Percentiles rank a stretch among this genome's conserved stretches.
phyloP scores from a whole-genome alignment of 2,888 invertebrate genomes.

The Deladenus siricidicola region DNA sequence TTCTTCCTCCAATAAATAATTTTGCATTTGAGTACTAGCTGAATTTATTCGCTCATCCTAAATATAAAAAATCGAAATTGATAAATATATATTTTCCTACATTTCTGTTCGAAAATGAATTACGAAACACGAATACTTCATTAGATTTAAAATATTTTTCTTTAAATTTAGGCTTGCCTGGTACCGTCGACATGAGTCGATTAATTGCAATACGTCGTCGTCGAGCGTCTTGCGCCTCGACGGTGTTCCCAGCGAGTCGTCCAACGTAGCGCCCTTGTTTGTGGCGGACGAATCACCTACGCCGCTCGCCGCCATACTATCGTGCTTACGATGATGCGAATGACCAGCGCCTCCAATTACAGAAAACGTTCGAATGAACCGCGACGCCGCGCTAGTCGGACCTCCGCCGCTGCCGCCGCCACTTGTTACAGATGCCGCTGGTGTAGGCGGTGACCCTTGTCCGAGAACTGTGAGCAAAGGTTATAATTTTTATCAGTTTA shows the following conservation, averaged over 20 bases:
- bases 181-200: constrained; percentile 49
- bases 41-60: constrained; percentile 46
- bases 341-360: constrained; percentile 28
- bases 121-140: too few relatives aligned
- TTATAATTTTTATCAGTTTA: not conserved
- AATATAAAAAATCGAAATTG: constrained; percentile 9
- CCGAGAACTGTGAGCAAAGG: not conserved
- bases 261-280: not conserved
- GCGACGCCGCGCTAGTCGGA: constrained; percentile 9
- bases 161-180: constrained; percentile 30
- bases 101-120: too few relatives aligned
- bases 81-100: not conserved
- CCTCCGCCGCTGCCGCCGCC: constrained; percentile 39
- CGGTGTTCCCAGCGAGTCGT: constrained; percentile 9
- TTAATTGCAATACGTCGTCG: constrained; percentile 49
- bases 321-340: not conserved
- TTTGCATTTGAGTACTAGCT: constrained; percentile 34
- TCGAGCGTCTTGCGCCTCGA: constrained; percentile 40
- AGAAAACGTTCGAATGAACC: constrained; percentile 47
- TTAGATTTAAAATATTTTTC: not conserved
- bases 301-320: not conserved
- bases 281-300: not conserved
- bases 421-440: too few relatives aligned
- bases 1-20: constrained; percentile 41
- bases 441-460: not conserved